Conservation (phyloP, 2,797 vertebrate species). For the Brotula barbata region DNA sequence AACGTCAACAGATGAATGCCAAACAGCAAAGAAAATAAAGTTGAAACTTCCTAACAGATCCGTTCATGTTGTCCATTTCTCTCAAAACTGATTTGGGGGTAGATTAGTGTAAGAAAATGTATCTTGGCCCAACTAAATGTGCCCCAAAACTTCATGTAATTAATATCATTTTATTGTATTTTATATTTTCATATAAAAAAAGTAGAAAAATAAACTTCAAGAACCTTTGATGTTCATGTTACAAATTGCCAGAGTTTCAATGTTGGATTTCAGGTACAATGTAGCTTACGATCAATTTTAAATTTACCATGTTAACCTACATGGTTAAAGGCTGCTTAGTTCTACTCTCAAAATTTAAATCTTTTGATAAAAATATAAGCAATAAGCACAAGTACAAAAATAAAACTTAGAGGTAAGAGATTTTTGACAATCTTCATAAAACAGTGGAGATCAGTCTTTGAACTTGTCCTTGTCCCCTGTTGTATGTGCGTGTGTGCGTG, state of each 20-base stretch:
- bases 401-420: constrained; percentile 50
- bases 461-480: constrained; percentile 32
- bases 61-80: neutral
- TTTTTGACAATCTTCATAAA: constrained; percentile 43
- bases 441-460: constrained; percentile 47
- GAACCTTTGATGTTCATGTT: constrained; percentile 1
- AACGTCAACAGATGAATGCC: too few relatives aligned
- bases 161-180: constrained; percentile 13
- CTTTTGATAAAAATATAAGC: constrained; percentile 72
- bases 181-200: constrained; percentile 1
- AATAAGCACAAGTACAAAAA: constrained; percentile 65
- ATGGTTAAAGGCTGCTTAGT: neutral
- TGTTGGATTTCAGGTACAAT: constrained; percentile 3
- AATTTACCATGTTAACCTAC: constrained; percentile 3
- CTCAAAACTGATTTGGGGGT: too few relatives aligned
- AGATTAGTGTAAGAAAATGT: too few relatives aligned
- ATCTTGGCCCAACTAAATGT: neutral
- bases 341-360: neutral
- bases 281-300: constrained; percentile 14
- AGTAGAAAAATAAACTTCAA: constrained; percentile 1
- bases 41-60: neutral
- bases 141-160: neutral
- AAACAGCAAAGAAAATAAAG: neutral
- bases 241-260: neutral
- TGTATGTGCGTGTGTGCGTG: constrained; percentile 29